Base-by-base conservation (phyloP, 2,797 vertebrate species). In the Cuculus canorus region DNA sequence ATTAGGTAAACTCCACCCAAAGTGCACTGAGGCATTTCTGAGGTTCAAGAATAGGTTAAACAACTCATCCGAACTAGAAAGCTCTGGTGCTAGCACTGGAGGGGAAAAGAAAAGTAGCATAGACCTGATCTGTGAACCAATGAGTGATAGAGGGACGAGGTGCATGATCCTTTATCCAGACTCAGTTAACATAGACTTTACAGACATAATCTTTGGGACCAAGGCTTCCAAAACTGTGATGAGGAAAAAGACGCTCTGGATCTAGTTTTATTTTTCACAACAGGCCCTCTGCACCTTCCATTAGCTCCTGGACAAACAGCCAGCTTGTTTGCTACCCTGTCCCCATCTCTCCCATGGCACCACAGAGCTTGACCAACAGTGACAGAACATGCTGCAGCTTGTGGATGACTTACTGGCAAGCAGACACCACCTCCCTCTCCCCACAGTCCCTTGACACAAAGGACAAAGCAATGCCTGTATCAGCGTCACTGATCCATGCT, bases 381-480 rank as follows among this genome's bases (percentile, higher is more conserved):
- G 73, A 54, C 75, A 82, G 78, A 33, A 22, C 28, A 47, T 1
- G 0, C 0, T 60, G 41, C 86, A 80, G 87, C 59, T 65, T 8
- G 5, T 10, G 23, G 43, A 68, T 16, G 35, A 57, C n/a, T 76
- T 90, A 24, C 37, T 71, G 72, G 81, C 48, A 85, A 37, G 72
- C 60, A 75, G 66, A 60, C 56, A 66, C 33, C 47, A 94, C 82
- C 37, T 92, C 75, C 76, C 57, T 80, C 90, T 80, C 61, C 56
- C 35, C 70, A 53, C 27, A 77, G 79, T 57, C 68, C 41, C 88
- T 78, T 17, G 33, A 76, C 41, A 92, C 52, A 82, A 68, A 65
- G 88, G 50, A 95, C 95, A 97, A 96, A 96, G 91, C 82, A 76
- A 24, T 1, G 64, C 68, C 92, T 96, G 80, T 95, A 63, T 45